These are phyloP conservation scores for Hydraecia micacea DNA, from an alignment of 2,888 invertebrate genomes.

Conservation along the genomic window DNA sequence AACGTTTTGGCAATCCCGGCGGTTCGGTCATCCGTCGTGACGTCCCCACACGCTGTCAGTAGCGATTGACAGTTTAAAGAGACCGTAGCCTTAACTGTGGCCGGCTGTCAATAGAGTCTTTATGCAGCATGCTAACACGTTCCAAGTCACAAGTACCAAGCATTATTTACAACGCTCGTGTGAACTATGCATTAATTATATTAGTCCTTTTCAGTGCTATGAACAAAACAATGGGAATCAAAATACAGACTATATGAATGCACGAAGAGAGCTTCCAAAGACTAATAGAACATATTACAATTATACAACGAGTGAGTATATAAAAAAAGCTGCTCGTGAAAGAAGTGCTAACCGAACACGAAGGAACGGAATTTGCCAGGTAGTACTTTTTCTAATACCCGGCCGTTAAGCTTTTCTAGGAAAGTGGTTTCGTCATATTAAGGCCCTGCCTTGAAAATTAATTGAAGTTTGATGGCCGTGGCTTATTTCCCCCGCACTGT, in stretches of 20 bases:
- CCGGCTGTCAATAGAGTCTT: background rate
- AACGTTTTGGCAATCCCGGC: background rate
- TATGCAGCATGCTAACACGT: background rate
- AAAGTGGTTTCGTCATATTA: background rate
- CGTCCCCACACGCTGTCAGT: background rate
- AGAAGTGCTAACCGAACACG: constrained; percentile 13
- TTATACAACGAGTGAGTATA: constrained; percentile 19
- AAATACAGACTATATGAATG: background rate
- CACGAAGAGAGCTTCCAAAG: constrained; percentile 5
- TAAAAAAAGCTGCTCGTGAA: constrained; percentile 11
- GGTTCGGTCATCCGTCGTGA: background rate
- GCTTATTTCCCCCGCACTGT: too few relatives aligned
- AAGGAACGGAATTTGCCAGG: constrained; percentile 35
- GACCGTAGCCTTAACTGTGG: background rate
- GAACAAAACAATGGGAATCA: background rate
- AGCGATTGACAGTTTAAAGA: background rate
- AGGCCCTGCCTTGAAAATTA: background rate
- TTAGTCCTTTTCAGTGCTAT: constrained; percentile 29
- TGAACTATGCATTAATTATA: constrained; percentile 9
- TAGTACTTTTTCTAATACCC: background rate
- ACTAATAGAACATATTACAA: constrained; percentile 28
- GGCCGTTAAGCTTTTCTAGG: background rate
- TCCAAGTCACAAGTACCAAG: background rate
- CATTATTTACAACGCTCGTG: background rate
- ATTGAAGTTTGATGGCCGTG: too few relatives aligned